Base-by-base conservation (phyloP, 2,888 invertebrate genomes). In the Carabus problematicus region DNA sequence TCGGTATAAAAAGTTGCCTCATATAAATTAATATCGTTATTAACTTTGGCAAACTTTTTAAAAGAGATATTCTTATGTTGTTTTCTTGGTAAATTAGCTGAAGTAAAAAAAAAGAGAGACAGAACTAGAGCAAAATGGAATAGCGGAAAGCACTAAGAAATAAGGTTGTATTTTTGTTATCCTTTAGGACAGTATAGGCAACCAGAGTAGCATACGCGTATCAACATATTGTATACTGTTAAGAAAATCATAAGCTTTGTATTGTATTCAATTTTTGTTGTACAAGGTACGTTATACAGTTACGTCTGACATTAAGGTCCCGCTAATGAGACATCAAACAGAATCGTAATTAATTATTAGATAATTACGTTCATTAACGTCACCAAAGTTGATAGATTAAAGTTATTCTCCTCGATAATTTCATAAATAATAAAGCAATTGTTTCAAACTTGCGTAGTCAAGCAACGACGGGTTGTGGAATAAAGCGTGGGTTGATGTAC, bases 61-160 rank as follows among this genome's bases (percentile, higher is more conserved):
- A 67, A 67, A 67, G 59, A 67, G 66, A 67, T 67, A 67, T 67
- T 67, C 66, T 67, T 59, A 67, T 67, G 59, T 59, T 67, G 58
- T 67, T 67, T 64, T 67, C 39, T 59, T 67, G 66, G 40, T 59
- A 59, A 67, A 67, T 67, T 67, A 49, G 59, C 52, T 47, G 41
- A 47, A 59, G 49, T 49, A 52, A 67, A 49, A 45, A 45, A 47
- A 55, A 56, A 55, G 43, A 43, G n/a, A 66, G n/a, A 18, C 1
- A 11, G 47, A 47, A 11, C 0, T 7, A 11, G 12, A 7, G 47
- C 47, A 47, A 11, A 7, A 1, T 47, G 47, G 47, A 47, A 47
- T 9, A 16, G 47, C 12, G 12, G 47, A 14, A 47, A 45, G 4
- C 14, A 45, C 42, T 8, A 42, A 8, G 14, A 45, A 12, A 12